phyloP scores from a whole-genome alignment of 2,888 invertebrate genomes.

The Tipula confusa region DNA sequence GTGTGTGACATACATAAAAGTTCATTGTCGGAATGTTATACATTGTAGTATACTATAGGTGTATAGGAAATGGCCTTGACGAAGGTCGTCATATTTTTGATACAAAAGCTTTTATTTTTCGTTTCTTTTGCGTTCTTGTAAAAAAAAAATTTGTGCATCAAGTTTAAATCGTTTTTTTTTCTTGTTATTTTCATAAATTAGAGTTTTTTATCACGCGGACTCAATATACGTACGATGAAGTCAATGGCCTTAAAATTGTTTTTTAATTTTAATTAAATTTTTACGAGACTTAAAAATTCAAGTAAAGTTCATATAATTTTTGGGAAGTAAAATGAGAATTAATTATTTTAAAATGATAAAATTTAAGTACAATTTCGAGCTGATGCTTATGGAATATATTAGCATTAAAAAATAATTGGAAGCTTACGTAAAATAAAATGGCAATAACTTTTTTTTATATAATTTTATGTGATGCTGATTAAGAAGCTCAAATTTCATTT shows the following conservation, averaged over 20 bases:
- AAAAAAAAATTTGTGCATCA: not conserved
- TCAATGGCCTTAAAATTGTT: not conserved
- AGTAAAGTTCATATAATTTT: not conserved
- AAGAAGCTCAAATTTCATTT: too few relatives aligned
- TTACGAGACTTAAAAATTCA: not conserved
- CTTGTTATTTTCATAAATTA: not conserved
- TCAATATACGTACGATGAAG: too few relatives aligned
- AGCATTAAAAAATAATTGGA: too few relatives aligned
- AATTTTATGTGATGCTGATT: too few relatives aligned
- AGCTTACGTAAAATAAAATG: too few relatives aligned
- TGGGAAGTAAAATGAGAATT: not conserved
- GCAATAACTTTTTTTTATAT: too few relatives aligned
- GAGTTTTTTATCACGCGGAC: slow-evolving; percentile 15
- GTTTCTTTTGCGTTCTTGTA: not conserved
- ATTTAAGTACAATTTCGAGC: not conserved
- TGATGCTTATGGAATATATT: too few relatives aligned
- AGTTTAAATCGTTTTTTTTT: not conserved
- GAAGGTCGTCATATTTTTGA: not conserved
- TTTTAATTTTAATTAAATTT: not conserved
- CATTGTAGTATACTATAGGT: not conserved
- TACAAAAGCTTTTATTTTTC: slow-evolving; percentile 4
- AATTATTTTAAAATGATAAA: too few relatives aligned
- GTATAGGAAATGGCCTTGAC: slow-evolving; percentile 14
- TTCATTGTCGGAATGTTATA: not conserved
- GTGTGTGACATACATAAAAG: not conserved